phyloP scores from a whole-genome alignment of 2,888 invertebrate genomes.

The Phorcus lineatus region DNA sequence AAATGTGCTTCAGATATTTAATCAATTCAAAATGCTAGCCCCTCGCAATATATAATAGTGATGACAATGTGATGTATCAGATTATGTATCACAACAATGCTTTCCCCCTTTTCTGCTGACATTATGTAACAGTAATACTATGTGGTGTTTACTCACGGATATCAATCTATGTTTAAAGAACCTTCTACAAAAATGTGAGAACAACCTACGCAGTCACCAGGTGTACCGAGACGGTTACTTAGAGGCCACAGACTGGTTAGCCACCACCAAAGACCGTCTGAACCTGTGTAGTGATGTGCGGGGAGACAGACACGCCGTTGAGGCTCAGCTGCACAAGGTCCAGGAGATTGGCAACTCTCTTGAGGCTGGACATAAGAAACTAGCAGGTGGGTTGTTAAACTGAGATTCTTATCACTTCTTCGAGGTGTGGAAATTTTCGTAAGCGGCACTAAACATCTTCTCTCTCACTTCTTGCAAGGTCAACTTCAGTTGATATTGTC shows the following conservation, averaged over 20 bases:
- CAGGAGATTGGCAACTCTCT: constrained; percentile 44
- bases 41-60: too few species aligned
- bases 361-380: constrained; percentile 2
- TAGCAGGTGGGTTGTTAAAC: neutral
- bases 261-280: constrained; percentile 83
- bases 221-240: constrained; percentile 88
- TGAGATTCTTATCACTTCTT: neutral
- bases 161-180: constrained; percentile 45
- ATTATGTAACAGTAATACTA: neutral
- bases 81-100: too few species aligned
- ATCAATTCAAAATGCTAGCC: too few species aligned
- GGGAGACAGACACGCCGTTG: constrained; percentile 67
- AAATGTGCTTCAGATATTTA: too few species aligned
- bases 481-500: too few species aligned
- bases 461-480: too few species aligned
- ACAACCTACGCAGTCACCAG: constrained; percentile 90
- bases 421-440: too few species aligned
- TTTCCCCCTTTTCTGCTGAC: too few species aligned
- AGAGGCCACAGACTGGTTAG: constrained; percentile 90
- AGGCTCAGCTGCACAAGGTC: constrained; percentile 67
- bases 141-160: neutral
- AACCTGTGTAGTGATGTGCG: constrained; percentile 62
- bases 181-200: constrained; percentile 78
- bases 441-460: too few species aligned
- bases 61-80: too few species aligned